Conservation (phyloP, 2,113 vertebrate species). For the Hydrochoerus hydrochaeris region DNA sequence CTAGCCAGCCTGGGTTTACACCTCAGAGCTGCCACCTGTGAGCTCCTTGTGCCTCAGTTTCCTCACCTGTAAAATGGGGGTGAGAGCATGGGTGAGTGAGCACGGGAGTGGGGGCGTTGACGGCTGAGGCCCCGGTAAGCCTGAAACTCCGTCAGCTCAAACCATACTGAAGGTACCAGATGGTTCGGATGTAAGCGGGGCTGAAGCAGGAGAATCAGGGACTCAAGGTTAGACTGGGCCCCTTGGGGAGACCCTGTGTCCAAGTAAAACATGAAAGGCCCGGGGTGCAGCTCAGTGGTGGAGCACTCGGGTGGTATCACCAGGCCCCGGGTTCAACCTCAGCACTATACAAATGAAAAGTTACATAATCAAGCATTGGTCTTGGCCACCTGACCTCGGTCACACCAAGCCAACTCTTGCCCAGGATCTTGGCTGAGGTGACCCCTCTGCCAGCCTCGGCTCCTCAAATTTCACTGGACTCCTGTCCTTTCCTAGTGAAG, state of each 20-base stretch:
- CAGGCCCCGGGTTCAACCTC: not conserved
- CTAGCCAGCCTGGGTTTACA: not conserved
- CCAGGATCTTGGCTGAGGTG: not conserved
- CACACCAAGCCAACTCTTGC: not conserved
- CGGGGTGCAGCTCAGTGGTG: not conserved
- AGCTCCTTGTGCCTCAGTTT: not conserved
- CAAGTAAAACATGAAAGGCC: not conserved
- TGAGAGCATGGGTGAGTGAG: not conserved
- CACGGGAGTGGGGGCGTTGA: not conserved
- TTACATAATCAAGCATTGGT: rapidly evolving
- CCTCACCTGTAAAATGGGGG: not conserved
- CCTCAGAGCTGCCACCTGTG: not conserved
- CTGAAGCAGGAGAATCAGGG: not conserved
- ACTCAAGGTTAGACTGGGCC: not conserved
- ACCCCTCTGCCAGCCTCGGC: not conserved
- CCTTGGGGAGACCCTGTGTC: not conserved
- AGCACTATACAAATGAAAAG: not conserved
- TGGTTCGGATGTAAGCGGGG: not conserved
- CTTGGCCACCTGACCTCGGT: not conserved
- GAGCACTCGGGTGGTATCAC: not conserved
- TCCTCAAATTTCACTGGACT: not conserved
- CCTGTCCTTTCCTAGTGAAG: not conserved
- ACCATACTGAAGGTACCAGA: too few species aligned
- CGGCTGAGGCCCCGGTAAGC: not conserved
- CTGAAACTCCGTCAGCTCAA: not conserved